These are phyloP conservation scores for Acleris holmiana DNA, from an alignment of 2,888 invertebrate species.

Conservation along the genomic window DNA sequence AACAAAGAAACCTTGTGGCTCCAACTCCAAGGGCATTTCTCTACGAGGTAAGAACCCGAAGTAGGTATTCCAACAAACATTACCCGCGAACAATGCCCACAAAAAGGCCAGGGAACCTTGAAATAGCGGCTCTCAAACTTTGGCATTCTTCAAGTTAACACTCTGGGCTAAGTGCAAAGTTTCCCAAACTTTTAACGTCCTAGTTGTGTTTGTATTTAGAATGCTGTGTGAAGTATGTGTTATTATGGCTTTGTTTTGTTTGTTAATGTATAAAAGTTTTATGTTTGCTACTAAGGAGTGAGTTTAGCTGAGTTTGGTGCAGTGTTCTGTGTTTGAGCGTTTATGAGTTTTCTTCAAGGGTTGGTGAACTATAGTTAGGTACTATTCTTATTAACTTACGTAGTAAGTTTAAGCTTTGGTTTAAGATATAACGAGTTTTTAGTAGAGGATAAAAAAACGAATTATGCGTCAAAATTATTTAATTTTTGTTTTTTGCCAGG, in stretches of 20 bases:
- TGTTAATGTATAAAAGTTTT: slow-evolving; percentile 29
- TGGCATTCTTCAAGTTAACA: slow-evolving; percentile 48
- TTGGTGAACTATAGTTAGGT: too few relatives aligned
- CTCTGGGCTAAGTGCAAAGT: slow-evolving; percentile 47
- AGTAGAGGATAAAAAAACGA: too few relatives aligned
- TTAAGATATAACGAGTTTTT: too few relatives aligned
- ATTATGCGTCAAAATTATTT: too few relatives aligned
- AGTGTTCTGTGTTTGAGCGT: neutral
- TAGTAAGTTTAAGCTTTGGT: too few relatives aligned
- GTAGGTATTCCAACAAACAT: slow-evolving; percentile 18
- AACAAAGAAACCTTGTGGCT: neutral
- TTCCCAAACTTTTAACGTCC: slow-evolving; percentile 40
- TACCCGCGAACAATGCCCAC: slow-evolving; percentile 28
- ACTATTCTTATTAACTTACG: too few relatives aligned
- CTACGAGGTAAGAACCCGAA: slow-evolving; percentile 4
- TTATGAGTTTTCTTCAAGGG: too few relatives aligned
- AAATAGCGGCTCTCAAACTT: slow-evolving; percentile 46
- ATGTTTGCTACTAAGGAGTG: slow-evolving; percentile 5
- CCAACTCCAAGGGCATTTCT: neutral
- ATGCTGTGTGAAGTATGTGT: slow-evolving; percentile 29
- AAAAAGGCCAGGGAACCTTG: slow-evolving; percentile 41
- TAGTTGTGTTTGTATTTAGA: slow-evolving; percentile 34
- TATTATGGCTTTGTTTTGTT: slow-evolving; percentile 27
- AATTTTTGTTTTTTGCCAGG: too few relatives aligned
- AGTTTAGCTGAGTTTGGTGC: neutral